Evolutionary conservation across 1,140 invertebrate species (phyloP), one percentile per base, ranked within the genome.

Genomic region (Drosophila ambigua): DNA sequence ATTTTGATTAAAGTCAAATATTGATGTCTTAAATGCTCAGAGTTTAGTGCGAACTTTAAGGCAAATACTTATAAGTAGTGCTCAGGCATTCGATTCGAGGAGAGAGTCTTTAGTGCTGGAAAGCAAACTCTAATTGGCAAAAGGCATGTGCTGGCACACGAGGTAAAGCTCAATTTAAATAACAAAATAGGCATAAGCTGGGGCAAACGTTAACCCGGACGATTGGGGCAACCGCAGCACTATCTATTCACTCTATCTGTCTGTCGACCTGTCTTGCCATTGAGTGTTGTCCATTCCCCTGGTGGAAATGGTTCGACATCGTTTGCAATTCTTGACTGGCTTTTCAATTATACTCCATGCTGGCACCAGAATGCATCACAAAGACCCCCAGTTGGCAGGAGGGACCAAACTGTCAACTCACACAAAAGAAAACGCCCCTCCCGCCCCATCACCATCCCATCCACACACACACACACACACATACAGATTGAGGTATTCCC

Each of bases 291-390:
- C 43, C 23, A 35, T 23, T 16, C 43, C 44, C 35, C 11, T 41
- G 41, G 28, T 43, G 43, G 49, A 75, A 44, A 46, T 13, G 15
- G n/a, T 57, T 45, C 43, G 28, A 11, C 43, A 75, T 58, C 62
- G 39, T 48, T 61, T 41, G 41, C 68, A 51, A 68, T 46, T 57
- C 68, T 61, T 67, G 50, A 51, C 49, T 63, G 57, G 73, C 69
- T 71, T 87, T 87, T 87, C 69, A 82, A 85, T 87, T 87, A 84
- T 60, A 53, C 52, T 65, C 68, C 78, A 45, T 69, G 78, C 69
- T 62, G 68, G 64, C 65, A 68, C 48, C 41, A 57, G 60, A 79
- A 71, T 72, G 62, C 71, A 67, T n/a, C 28, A 55, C 64, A 67
- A 58, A 71, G 67, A 26, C 23, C 53, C 20, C 66, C 61, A 49